Evolutionary conservation across 2,888 invertebrate genomes (phyloP).

Genomic region (Tenthredo notha): DNA sequence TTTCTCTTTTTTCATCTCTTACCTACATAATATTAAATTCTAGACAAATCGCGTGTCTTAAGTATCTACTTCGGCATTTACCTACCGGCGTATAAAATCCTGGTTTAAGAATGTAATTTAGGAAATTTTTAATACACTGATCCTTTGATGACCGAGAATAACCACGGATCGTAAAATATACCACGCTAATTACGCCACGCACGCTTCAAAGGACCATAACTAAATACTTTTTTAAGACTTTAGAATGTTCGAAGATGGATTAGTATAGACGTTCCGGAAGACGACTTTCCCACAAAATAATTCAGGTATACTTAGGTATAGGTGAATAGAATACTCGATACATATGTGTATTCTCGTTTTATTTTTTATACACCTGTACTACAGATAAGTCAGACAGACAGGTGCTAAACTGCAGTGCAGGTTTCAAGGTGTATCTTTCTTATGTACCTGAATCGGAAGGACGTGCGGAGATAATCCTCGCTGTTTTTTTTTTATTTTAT

Average conservation of each 20-base stretch:
- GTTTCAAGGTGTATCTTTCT: not conserved
- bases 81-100: not conserved
- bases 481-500: not conserved
- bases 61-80: not conserved
- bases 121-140: not conserved
- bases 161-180: not conserved
- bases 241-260: not conserved
- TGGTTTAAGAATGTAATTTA: not conserved
- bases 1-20: not conserved
- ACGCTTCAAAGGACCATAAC: constrained; percentile 10
- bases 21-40: not conserved
- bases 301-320: not conserved
- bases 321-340: not conserved
- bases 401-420: constrained; percentile 17
- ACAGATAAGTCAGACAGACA: not conserved
- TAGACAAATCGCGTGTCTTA: constrained; percentile 17
- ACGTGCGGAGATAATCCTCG: not conserved
- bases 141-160: constrained; percentile 7
- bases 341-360: not conserved
- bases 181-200: constrained; percentile 18
- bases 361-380: not conserved
- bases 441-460: not conserved
- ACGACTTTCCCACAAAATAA: constrained; percentile 5
- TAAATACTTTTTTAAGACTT: constrained; percentile 18
- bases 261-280: constrained; percentile 33